Conservation (phyloP, 37 sponge, comb jelly and placozoan species). For the Hormiphora californensis region DNA sequence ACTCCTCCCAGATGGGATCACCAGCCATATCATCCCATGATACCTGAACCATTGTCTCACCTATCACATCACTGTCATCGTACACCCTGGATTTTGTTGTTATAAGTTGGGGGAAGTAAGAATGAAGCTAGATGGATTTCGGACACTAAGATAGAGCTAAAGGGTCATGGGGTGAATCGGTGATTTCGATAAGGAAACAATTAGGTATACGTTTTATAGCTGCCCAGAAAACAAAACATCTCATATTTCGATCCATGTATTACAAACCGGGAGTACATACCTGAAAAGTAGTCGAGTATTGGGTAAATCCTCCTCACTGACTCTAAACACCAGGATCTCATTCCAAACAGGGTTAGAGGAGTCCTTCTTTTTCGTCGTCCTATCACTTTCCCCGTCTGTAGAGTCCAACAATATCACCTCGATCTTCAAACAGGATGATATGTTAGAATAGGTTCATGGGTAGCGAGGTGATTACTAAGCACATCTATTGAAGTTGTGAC, state of each 20-base stretch:
- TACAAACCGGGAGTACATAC: too few species aligned
- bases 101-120: too few species aligned
- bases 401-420: neutral
- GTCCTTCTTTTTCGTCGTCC: conserved; percentile 8
- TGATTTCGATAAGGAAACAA: too few species aligned
- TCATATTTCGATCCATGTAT: too few species aligned
- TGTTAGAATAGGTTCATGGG: neutral
- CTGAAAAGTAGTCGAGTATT: too few species aligned
- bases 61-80: conserved; percentile 22
- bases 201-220: too few species aligned
- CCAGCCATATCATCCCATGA: neutral
- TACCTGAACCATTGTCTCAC: neutral
- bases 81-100: too few species aligned
- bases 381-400: neutral
- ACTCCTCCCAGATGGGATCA: neutral
- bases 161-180: too few species aligned
- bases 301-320: neutral
- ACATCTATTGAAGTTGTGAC: neutral
- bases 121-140: too few species aligned
- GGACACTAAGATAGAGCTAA: too few species aligned
- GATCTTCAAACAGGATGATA: too few species aligned
- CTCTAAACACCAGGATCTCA: conserved; percentile 4
- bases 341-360: conserved; percentile 36
- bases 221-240: too few species aligned
- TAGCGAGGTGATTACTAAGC: neutral